Percentiles rank a stretch among this genome's conserved stretches.
Evolutionary conservation across 2,113 vertebrate species (phyloP).

Genomic region (Megalops atlanticus): DNA sequence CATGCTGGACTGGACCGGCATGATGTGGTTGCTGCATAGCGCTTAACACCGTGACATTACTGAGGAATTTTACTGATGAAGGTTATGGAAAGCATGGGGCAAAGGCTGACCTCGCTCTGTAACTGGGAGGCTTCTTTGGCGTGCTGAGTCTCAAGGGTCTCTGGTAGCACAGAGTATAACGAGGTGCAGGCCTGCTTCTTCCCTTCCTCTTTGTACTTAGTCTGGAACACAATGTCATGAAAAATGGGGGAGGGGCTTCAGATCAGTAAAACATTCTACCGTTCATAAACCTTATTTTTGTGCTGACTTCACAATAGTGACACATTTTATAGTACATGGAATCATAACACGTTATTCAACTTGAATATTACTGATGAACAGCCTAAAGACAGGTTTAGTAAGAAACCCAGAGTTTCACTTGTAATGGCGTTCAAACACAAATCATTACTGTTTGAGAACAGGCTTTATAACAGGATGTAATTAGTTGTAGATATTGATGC

Average conservation of each 20-base stretch:
- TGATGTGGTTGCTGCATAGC: neutral
- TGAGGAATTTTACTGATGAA: neutral
- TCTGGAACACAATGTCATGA: conserved; percentile 20
- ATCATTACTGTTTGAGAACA: too few relatives aligned
- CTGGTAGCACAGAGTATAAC: conserved; percentile 40
- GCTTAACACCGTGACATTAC: neutral
- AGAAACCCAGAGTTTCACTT: neutral
- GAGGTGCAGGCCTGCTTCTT: conserved; percentile 35
- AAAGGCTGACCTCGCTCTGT: conserved; percentile 37
- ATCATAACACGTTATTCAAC: neutral
- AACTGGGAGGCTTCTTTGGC: conserved; percentile 31
- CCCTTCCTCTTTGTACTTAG: conserved; percentile 40
- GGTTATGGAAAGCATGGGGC: neutral
- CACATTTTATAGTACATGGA: neutral
- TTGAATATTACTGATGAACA: neutral
- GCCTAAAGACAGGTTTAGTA: neutral
- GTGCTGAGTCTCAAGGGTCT: conserved; percentile 38
- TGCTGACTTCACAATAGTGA: neutral
- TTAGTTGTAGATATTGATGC: neutral
- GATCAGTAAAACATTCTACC: too few relatives aligned
- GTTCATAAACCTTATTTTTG: too few relatives aligned
- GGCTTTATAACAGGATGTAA: too few relatives aligned
- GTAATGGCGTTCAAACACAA: neutral
- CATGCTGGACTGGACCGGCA: neutral
- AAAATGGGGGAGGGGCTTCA: neutral